These are phyloP conservation scores for Oceanites oceanicus DNA, from an alignment of 2,113 vertebrate genomes.

Conservation along the genomic window DNA sequence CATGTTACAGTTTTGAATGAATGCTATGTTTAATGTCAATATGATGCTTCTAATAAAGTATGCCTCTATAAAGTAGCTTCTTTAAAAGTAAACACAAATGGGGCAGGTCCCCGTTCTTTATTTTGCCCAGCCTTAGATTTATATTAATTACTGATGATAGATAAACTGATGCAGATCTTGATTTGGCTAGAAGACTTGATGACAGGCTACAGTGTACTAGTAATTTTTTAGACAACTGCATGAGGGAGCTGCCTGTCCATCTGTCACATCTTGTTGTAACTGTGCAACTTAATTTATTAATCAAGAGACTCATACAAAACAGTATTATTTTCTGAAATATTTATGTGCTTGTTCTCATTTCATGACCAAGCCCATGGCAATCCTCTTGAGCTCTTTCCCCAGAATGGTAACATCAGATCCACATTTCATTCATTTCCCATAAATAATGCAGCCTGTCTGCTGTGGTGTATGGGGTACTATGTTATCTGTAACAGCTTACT, in stretches of 20 bases:
- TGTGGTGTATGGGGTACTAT: neutral
- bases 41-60: neutral
- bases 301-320: neutral
- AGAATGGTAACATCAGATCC: neutral
- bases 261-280: neutral
- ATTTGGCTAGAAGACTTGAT: neutral
- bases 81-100: neutral
- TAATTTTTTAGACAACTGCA: neutral
- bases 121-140: neutral
- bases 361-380: neutral
- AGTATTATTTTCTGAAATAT: neutral
- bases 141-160: neutral
- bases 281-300: neutral
- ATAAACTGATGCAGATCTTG: neutral
- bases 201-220: neutral
- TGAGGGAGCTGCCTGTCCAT: neutral
- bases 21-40: neutral
- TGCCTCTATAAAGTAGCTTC: neutral
- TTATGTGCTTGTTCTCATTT: neutral
- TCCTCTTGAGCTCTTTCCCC: neutral
- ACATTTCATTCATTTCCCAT: neutral
- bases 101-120: neutral
- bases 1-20: neutral
- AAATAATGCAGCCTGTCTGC: neutral
- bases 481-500: neutral